Percentiles rank a stretch among this genome's conserved stretches.
Conservation (phyloP, 2,888 invertebrate genomes). For the Cataglyphis livida region DNA sequence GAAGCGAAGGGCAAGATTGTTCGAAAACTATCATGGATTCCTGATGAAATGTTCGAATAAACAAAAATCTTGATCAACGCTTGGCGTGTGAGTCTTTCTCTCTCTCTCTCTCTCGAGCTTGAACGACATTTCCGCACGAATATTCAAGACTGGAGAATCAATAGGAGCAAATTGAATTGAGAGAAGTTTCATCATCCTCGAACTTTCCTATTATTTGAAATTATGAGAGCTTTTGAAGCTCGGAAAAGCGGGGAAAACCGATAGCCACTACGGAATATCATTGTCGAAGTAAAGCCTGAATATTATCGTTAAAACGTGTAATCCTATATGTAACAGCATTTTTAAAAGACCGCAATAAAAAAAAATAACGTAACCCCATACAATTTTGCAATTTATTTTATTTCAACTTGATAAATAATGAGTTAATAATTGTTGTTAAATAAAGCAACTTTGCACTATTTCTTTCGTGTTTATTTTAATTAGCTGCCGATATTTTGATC, state of each 20-base stretch:
- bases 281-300: constrained; percentile 11
- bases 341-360: constrained; percentile 3
- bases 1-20: constrained; percentile 5
- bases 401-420: constrained; percentile 3
- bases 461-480: constrained; percentile 21
- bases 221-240: constrained; percentile 74
- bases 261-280: constrained; percentile 37
- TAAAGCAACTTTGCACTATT: constrained; percentile 14
- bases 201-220: constrained; percentile 82
- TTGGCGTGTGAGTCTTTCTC: constrained; percentile 23
- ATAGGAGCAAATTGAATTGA: constrained; percentile 78
- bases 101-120: constrained; percentile 39
- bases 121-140: constrained; percentile 51
- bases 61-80: constrained; percentile 54
- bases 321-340: constrained; percentile 29
- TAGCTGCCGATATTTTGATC: not conserved
- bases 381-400: constrained; percentile 20
- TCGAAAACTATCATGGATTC: constrained; percentile 36
- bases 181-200: constrained; percentile 75
- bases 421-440: not conserved
- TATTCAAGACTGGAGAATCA: constrained; percentile 33
- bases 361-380: not conserved
- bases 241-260: constrained; percentile 13
- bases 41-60: constrained; percentile 59
- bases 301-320: constrained; percentile 39